phyloP scores from a whole-genome alignment of 2,888 invertebrate genomes.

The Alcis repandata region DNA sequence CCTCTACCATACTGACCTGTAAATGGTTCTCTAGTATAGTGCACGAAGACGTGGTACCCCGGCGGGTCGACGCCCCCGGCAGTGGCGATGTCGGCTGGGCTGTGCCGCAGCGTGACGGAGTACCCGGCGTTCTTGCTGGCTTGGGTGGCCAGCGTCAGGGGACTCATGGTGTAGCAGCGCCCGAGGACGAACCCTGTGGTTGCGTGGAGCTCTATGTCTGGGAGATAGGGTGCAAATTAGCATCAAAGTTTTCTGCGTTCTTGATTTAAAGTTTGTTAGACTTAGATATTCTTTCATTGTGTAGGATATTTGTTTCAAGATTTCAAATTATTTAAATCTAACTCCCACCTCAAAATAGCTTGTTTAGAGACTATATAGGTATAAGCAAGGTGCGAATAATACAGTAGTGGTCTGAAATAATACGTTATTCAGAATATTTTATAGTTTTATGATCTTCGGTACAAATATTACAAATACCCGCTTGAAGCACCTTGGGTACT shows the following conservation, averaged over 20 bases:
- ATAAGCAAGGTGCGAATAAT: too few relatives aligned
- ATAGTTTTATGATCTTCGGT: too few relatives aligned
- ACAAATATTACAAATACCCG: too few relatives aligned
- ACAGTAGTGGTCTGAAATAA: too few relatives aligned
- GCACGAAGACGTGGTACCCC: slow-evolving; percentile 88
- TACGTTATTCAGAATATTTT: too few relatives aligned
- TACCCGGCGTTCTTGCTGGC: slow-evolving; percentile 84
- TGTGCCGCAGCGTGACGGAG: slow-evolving; percentile 86
- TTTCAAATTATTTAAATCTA: too few relatives aligned
- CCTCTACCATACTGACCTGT: slow-evolving; percentile 74
- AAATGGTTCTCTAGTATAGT: slow-evolving; percentile 87
- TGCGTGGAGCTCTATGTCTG: slow-evolving; percentile 83
- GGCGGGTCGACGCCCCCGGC: slow-evolving; percentile 67
- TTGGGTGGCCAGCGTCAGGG: slow-evolving; percentile 69
- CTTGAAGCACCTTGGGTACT: too few relatives aligned
- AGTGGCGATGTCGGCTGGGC: slow-evolving; percentile 64
- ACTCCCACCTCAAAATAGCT: too few relatives aligned
- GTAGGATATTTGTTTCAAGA: not conserved
- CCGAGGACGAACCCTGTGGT: slow-evolving; percentile 85
- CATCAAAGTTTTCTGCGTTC: not conserved
- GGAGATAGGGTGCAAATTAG: not conserved
- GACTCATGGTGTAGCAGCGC: slow-evolving; percentile 87
- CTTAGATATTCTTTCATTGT: too few relatives aligned
- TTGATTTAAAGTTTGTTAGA: not conserved
- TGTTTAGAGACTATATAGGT: too few relatives aligned